Conservation (phyloP, 2,797 vertebrate species). For the Jordanella pulchra region DNA sequence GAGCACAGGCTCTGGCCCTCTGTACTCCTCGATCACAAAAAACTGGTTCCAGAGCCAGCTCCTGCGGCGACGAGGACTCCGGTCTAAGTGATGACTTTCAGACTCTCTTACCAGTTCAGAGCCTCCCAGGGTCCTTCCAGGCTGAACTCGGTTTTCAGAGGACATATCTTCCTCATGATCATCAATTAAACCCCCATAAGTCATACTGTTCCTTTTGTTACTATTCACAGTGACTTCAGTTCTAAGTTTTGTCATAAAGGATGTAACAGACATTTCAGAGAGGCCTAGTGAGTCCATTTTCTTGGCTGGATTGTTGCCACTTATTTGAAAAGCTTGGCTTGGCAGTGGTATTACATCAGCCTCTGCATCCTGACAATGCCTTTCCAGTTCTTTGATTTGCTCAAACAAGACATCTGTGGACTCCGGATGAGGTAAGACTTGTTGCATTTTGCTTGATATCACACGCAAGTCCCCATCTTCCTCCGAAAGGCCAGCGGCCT, state of each 20-base stretch:
- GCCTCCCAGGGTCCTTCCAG: conserved; percentile 32
- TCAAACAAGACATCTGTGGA: conserved; percentile 24
- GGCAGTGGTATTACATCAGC: conserved; percentile 18
- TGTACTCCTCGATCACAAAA: conserved; percentile 93
- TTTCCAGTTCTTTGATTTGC: conserved; percentile 30
- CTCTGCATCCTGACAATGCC: conserved; percentile 2
- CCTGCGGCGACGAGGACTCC: conserved; percentile 78
- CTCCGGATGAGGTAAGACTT: conserved; percentile 31
- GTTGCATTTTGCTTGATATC: conserved; percentile 31
- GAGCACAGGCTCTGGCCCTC: conserved; percentile 89
- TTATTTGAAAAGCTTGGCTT: conserved; percentile 28
- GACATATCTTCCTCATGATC: conserved; percentile 23
- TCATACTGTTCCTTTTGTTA: conserved; percentile 33
- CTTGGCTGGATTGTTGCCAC: conserved; percentile 5
- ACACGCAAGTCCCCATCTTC: conserved; percentile 31
- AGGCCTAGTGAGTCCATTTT: conserved; percentile 12
- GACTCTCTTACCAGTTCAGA: conserved; percentile 54
- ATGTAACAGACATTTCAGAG: conserved; percentile 22
- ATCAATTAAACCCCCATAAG: conserved; percentile 52
- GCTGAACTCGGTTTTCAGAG: conserved; percentile 48
- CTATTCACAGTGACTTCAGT: conserved; percentile 31
- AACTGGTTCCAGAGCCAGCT: conserved; percentile 98
- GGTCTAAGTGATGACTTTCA: conserved; percentile 29
- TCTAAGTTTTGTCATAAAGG: conserved; percentile 29
- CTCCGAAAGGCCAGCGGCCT: conserved; percentile 33